phyloP scores from a whole-genome alignment of 2,888 invertebrate genomes.

The Rhagonycha lutea region DNA sequence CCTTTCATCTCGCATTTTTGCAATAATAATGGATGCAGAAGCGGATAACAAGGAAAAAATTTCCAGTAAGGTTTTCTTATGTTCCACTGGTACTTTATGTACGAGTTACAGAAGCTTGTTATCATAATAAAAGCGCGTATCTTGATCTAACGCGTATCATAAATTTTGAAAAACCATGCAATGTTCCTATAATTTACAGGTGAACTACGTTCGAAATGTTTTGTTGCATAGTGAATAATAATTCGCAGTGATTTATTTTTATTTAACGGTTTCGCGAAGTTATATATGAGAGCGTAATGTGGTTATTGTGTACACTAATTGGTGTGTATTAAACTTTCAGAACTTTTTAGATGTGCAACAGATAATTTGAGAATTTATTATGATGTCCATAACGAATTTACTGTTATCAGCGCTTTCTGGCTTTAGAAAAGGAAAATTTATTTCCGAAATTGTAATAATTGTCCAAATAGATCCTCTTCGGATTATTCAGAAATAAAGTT shows the following conservation, averaged over 20 bases:
- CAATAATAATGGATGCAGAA: background rate
- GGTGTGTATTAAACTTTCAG: background rate
- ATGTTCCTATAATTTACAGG: constrained; percentile 4
- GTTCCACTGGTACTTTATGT: constrained; percentile 12
- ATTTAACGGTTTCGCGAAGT: background rate
- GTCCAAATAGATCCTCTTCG: background rate
- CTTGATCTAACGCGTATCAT: constrained; percentile 17
- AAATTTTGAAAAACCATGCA: constrained; percentile 15
- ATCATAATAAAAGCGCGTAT: constrained; percentile 25
- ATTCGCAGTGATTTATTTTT: background rate
- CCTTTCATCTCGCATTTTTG: background rate
- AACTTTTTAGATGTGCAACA: background rate
- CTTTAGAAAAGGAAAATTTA: background rate
- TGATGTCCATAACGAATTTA: background rate
- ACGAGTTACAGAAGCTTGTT: constrained; percentile 22
- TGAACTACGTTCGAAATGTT: background rate
- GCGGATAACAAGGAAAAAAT: background rate
- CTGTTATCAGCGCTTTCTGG: background rate
- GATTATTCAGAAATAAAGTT: background rate
- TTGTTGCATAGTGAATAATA: background rate
- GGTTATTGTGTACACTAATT: background rate
- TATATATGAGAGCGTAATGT: background rate
- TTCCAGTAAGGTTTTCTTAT: background rate
- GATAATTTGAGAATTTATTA: background rate
- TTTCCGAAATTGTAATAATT: background rate